These are phyloP conservation scores for Psilopogon haemacephalus DNA, from an alignment of 2,113 vertebrate species.

Conservation along the genomic window DNA sequence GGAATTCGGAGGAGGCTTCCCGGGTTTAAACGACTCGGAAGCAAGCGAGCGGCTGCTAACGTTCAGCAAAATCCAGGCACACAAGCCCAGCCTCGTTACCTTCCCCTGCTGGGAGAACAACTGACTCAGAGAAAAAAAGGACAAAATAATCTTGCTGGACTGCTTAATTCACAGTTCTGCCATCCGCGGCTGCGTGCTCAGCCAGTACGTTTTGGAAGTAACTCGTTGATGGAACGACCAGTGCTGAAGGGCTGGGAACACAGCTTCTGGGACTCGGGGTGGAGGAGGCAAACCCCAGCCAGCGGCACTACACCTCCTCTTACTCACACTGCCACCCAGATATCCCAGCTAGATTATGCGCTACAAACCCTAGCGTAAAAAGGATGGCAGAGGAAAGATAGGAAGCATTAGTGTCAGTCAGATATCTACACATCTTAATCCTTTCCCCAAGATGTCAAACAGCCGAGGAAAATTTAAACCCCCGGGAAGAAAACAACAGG, in stretches of 20 bases:
- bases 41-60: not conserved
- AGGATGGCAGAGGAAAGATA: not conserved
- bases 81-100: not conserved
- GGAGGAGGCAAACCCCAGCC: not conserved
- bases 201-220: not conserved
- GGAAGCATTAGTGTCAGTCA: not conserved
- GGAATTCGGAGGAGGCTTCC: not conserved
- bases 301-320: not conserved
- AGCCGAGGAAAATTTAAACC: not conserved
- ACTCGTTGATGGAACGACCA: not conserved
- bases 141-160: not conserved
- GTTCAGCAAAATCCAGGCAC: not conserved
- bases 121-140: not conserved
- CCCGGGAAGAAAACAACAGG: not conserved
- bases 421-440: slow-evolving; percentile 30
- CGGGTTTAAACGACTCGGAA: not conserved
- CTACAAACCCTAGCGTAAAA: not conserved
- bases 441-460: not conserved
- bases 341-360: not conserved
- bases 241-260: not conserved
- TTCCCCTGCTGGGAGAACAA: not conserved
- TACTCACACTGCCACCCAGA: not conserved
- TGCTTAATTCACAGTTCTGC: not conserved
- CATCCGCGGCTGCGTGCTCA: not conserved
- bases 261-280: not conserved